These are phyloP conservation scores for Arctopsyche grandis DNA, from an alignment of 1,140 invertebrate species.

Conservation along the genomic window DNA sequence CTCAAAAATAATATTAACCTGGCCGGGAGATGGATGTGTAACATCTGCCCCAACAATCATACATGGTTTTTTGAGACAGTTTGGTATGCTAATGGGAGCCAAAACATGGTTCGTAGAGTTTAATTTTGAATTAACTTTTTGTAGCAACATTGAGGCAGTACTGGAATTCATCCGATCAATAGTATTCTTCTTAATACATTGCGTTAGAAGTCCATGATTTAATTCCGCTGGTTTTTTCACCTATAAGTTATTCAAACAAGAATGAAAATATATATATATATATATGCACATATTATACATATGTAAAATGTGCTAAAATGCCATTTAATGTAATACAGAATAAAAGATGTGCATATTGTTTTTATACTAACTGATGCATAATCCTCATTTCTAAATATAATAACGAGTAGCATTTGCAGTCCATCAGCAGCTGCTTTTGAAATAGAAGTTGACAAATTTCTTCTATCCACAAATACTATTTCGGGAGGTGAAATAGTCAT, in stretches of 20 bases:
- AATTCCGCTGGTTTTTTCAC: constrained; percentile 80
- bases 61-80: constrained; percentile 58
- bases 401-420: neutral
- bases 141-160: constrained; percentile 74
- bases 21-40: constrained; percentile 84
- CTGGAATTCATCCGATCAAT: constrained; percentile 59
- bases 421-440: neutral
- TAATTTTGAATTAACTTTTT: constrained; percentile 86
- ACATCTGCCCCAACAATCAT: constrained; percentile 90
- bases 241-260: constrained; percentile 51
- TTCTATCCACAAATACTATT: neutral
- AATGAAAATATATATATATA: constrained; percentile 10
- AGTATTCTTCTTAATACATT: constrained; percentile 74
- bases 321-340: no score
- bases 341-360: no score
- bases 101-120: constrained; percentile 84
- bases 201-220: constrained; percentile 75
- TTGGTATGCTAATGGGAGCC: constrained; percentile 49
- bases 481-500: neutral
- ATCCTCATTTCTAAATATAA: neutral
- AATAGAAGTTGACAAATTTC: neutral
- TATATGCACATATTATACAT: neutral
- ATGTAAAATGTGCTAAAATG: no score
- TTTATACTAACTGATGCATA: constrained; percentile 35
- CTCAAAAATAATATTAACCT: constrained; percentile 56